phyloP scores from a whole-genome alignment of 2,888 invertebrate species.

The Chrysomela aeneicollis region DNA sequence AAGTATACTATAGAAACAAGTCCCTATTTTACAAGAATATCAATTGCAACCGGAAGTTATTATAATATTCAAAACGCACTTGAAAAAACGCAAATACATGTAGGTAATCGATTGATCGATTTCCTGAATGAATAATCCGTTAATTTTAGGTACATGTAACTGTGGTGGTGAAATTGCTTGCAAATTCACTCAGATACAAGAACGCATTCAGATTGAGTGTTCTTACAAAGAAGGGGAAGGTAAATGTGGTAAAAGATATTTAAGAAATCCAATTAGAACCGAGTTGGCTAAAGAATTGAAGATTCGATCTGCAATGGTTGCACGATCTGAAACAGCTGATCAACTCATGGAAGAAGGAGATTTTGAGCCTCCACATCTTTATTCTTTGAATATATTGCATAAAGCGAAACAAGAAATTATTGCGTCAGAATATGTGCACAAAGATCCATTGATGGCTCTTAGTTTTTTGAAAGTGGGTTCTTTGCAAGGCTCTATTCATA shows the following conservation, averaged over 20 bases:
- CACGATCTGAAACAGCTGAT: neutral
- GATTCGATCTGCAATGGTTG: neutral
- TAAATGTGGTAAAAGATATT: slow-evolving; percentile 1
- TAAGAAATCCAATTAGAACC: neutral
- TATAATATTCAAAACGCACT: too few relatives aligned
- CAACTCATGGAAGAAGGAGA: neutral
- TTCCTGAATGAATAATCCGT: too few relatives aligned
- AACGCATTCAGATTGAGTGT: too few relatives aligned
- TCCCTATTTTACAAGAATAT: too few relatives aligned
- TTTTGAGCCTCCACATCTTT: slow-evolving; percentile 7
- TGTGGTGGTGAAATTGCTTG: too few relatives aligned
- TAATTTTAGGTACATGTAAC: too few relatives aligned
- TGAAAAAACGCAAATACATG: too few relatives aligned
- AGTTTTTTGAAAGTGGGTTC: neutral
- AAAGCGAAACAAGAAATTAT: neutral
- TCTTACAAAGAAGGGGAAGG: too few relatives aligned
- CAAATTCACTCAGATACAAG: too few relatives aligned
- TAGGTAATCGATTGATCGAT: too few relatives aligned
- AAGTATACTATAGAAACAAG: too few relatives aligned
- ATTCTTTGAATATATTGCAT: neutral
- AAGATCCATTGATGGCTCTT: neutral
- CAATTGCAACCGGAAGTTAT: too few relatives aligned
- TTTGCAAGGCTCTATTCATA: neutral
- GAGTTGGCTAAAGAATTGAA: neutral
- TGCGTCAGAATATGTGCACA: neutral